phyloP scores from a whole-genome alignment of 2,888 invertebrate species.

The Chloromyia formosa region DNA sequence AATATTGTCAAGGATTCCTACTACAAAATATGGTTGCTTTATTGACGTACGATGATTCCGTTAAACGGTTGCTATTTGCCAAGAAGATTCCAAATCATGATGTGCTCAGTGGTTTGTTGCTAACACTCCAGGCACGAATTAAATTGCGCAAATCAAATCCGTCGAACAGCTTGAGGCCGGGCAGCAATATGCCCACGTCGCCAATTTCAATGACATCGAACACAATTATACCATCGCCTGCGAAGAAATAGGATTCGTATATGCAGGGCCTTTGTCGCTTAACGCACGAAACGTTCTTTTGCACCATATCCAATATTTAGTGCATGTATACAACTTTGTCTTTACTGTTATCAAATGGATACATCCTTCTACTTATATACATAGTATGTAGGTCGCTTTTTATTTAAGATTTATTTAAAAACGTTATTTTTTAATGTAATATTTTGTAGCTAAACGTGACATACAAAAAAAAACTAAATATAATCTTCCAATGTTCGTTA shows the following conservation, averaged over 20 bases:
- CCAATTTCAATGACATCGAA: conserved; percentile 42
- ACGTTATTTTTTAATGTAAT: background rate
- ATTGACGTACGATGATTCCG: conserved; percentile 89
- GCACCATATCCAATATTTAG: background rate
- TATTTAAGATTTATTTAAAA: conserved; percentile 36
- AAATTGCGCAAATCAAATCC: conserved; percentile 67
- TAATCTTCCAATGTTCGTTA: background rate
- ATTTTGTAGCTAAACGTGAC: conserved; percentile 2
- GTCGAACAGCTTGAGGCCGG: conserved; percentile 42
- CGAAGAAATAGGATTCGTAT: conserved; percentile 41
- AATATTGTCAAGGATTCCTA: conserved; percentile 90
- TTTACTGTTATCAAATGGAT: conserved; percentile 24
- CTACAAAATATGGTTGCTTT: conserved; percentile 95
- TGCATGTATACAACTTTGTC: conserved; percentile 5
- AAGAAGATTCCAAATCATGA: conserved; percentile 91
- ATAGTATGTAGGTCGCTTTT: conserved; percentile 9
- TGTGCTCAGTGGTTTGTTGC: conserved; percentile 81
- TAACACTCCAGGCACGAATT: conserved; percentile 83
- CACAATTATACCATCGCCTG: conserved; percentile 41
- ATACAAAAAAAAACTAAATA: background rate
- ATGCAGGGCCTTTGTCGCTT: background rate
- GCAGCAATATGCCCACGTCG: conserved; percentile 43
- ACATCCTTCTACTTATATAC: too few relatives aligned
- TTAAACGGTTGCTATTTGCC: conserved; percentile 85
- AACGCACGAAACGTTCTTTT: background rate